These are phyloP conservation scores for Drosophila basisetae DNA, from an alignment of 2,888 invertebrate genomes.

Conservation along the genomic window DNA sequence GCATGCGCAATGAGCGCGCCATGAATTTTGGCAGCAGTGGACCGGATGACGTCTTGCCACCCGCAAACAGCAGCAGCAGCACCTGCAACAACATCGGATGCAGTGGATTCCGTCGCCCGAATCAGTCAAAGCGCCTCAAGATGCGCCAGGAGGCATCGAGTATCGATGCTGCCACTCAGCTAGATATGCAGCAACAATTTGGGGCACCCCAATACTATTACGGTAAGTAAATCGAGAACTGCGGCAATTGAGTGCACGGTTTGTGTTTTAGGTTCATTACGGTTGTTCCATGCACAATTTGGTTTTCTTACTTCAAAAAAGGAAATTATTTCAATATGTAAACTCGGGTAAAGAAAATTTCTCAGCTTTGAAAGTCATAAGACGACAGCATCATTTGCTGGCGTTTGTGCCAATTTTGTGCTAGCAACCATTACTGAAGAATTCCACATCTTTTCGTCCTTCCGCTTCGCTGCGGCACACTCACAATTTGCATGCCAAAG, in stretches of 20 bases:
- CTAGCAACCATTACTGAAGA: constrained; percentile 7
- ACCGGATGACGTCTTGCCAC: constrained; percentile 36
- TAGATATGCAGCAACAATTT: constrained; percentile 59
- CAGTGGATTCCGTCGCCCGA: constrained; percentile 27
- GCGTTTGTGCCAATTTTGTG: constrained; percentile 7
- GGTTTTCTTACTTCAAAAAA: neutral
- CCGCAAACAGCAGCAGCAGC: constrained; percentile 15
- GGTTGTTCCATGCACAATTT: neutral
- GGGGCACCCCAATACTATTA: constrained; percentile 57
- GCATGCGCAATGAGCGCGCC: constrained; percentile 84
- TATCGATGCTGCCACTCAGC: constrained; percentile 23
- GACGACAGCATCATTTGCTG: constrained; percentile 24
- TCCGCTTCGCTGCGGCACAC: constrained; percentile 9
- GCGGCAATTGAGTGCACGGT: neutral
- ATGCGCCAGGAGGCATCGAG: constrained; percentile 32
- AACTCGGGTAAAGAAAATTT: neutral
- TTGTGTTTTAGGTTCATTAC: neutral
- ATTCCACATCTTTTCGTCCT: neutral
- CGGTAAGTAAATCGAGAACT: constrained; percentile 43
- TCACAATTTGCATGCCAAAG: constrained; percentile 52
- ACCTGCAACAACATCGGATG: constrained; percentile 10
- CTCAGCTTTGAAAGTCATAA: neutral
- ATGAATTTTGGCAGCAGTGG: constrained; percentile 71
- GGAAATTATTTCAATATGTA: neutral
- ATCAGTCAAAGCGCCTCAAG: constrained; percentile 35